Percentiles rank a stretch among this genome's conserved stretches.
phyloP scores from a whole-genome alignment of 1,140 invertebrate genomes.

The Heliconius nattereri region DNA sequence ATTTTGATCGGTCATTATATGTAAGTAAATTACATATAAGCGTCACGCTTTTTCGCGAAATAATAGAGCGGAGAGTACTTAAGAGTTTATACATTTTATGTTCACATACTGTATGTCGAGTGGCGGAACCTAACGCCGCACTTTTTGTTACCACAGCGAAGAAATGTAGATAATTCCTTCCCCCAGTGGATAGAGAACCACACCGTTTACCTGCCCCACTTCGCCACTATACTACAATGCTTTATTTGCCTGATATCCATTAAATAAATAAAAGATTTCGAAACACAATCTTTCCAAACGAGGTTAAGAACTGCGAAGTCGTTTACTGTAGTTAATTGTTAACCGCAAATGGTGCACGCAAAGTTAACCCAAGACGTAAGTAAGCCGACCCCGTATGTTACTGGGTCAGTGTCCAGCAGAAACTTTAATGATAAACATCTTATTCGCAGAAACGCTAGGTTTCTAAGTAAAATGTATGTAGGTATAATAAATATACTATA shows the following conservation, averaged over 20 bases:
- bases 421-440: neutral
- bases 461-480: neutral
- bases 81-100: too few species aligned
- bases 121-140: neutral
- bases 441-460: neutral
- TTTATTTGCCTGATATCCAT: neutral
- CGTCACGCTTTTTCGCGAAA: too few species aligned
- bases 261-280: neutral
- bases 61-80: too few species aligned
- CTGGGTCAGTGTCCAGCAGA: slow-evolving; percentile 1
- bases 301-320: slow-evolving; percentile 11
- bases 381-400: slow-evolving; percentile 18
- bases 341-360: slow-evolving; percentile 19
- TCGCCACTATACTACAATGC: neutral
- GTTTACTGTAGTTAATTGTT: slow-evolving; percentile 11
- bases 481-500: neutral
- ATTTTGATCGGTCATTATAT: too few species aligned
- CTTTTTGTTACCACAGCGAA: neutral
- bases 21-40: too few species aligned
- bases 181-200: neutral
- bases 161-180: neutral
- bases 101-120: neutral
- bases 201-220: neutral
- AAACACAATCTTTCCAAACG: neutral
- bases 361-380: slow-evolving; percentile 19